Base-by-base conservation (phyloP, 2,888 invertebrate species). In the Agrochola circellaris region DNA sequence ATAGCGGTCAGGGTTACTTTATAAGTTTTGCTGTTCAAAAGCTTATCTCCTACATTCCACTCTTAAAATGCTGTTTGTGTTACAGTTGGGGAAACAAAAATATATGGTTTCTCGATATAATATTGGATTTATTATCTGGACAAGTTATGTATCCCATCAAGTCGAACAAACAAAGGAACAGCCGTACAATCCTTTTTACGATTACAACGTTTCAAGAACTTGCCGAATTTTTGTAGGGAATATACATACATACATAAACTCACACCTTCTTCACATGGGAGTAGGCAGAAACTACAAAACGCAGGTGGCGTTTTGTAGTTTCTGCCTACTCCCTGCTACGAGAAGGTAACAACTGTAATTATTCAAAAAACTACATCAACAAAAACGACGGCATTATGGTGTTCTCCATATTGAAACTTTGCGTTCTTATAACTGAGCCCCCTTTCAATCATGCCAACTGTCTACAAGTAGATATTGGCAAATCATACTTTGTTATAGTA, bases 21-120 rank as follows among this genome's bases (percentile, higher is more conserved):
- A 75, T 58, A 61, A 79, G 75, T 75, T 86, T 86, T 68, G 73
- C 64, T 42, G 48, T 75, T 75, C 61, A 75, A 73, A 60, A 69
- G 58, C 79, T 65, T 70, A 83, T 86, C 73, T 76, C 11, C 23
- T 51, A 26, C 4, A 58, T 61, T 20, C 60, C 34, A 66, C 15
- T 26, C 20, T 56, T 42, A n/a, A 42, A 15, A 69, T 56, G 9
- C 34, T n/a, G 26, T 62, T 73, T 56, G 15, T 34, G 23, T 15
- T 62, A 4, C 23, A 34, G 4, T 56, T 62, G 30, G 13, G 58
- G 26, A 6, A 20, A 54, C 11, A 54, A 67, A 61, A 51, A 17
- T 17, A 34, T 4, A 26, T 58, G 1, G 20, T 58, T 69, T 17
- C 9, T 11, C 0, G 26, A 56, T 26, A 13, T 34, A 34, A n/a